Percentiles rank a stretch among this genome's conserved stretches.
Evolutionary conservation across 2,888 invertebrate species (phyloP).

Genomic region (Koerneria pararmatus): DNA sequence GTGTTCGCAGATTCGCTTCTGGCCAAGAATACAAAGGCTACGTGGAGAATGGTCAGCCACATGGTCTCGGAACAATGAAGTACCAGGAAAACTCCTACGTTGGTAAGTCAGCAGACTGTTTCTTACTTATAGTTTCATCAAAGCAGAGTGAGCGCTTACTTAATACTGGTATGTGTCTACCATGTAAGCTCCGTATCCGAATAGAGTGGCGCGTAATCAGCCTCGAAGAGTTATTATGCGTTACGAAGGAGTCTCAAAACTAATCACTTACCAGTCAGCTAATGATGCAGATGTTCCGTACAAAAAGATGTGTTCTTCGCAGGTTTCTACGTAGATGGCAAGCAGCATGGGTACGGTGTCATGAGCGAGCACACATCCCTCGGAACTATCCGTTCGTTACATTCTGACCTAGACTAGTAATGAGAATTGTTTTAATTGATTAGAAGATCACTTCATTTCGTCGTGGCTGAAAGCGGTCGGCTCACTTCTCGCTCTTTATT

Average conservation of each 20-base stretch:
- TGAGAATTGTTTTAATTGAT: too few relatives aligned
- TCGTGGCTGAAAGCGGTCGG: too few relatives aligned
- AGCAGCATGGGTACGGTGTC: slow-evolving; percentile 17
- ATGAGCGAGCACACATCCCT: slow-evolving; percentile 3
- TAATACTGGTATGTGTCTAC: too few relatives aligned
- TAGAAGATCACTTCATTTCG: too few relatives aligned
- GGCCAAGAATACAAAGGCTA: slow-evolving; percentile 8
- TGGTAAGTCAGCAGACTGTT: slow-evolving; percentile 7
- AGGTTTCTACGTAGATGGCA: slow-evolving; percentile 18
- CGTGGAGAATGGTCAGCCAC: slow-evolving; percentile 9
- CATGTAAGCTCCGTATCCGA: too few relatives aligned
- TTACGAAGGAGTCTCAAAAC: background rate
- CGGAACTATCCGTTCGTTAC: too few relatives aligned
- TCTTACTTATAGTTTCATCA: background rate
- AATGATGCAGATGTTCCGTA: background rate
- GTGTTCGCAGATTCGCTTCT: slow-evolving; percentile 1
- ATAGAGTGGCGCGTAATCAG: too few relatives aligned
- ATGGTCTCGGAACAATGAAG: slow-evolving; percentile 16
- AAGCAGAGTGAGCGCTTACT: background rate
- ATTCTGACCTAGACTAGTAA: too few relatives aligned
- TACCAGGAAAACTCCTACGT: slow-evolving; percentile 10
- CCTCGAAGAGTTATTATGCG: too few relatives aligned
- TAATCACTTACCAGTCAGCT: background rate
- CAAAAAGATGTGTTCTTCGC: background rate
- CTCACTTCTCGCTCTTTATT: too few relatives aligned